Evolutionary conservation across 1,140 invertebrate species (phyloP).

Genomic region (Saccostrea glomerata): DNA sequence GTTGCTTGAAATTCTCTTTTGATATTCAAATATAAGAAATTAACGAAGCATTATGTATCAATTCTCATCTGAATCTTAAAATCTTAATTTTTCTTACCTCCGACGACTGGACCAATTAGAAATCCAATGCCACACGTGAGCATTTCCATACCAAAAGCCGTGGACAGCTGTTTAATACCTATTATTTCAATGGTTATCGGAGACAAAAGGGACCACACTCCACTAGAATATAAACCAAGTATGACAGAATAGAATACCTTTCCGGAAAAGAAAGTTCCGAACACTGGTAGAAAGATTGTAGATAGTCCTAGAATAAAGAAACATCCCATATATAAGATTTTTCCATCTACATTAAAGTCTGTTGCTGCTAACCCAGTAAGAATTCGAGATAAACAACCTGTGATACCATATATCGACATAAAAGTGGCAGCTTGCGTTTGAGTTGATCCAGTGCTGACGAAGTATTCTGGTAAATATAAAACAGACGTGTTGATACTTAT

Average conservation of each 20-base stretch:
- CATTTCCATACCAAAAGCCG: constrained; percentile 41
- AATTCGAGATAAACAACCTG: constrained; percentile 37
- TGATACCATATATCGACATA: constrained; percentile 37
- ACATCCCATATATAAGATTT: constrained; percentile 43
- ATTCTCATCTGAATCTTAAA: not conserved
- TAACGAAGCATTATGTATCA: not conserved
- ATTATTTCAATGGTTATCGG: constrained; percentile 43
- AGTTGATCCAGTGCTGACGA: constrained; percentile 29
- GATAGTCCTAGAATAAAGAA: constrained; percentile 32
- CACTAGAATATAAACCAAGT: constrained; percentile 43
- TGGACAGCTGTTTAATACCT: constrained; percentile 23
- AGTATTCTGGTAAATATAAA: constrained; percentile 34
- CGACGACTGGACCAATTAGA: constrained; percentile 41
- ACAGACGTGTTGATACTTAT: not conserved
- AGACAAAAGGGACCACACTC: constrained; percentile 34
- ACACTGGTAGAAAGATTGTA: constrained; percentile 26
- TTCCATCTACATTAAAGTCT: constrained; percentile 11
- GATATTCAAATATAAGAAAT: not conserved
- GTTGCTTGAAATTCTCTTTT: not conserved
- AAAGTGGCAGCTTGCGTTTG: constrained; percentile 32
- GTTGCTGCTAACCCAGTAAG: constrained; percentile 32
- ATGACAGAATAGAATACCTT: constrained; percentile 35
- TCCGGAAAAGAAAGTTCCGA: constrained; percentile 9
- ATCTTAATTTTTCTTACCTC: constrained; percentile 39
- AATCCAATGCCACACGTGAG: constrained; percentile 34